Evolutionary conservation across 2,797 vertebrate genomes (phyloP), one percentile per base, ranked within the genome.

Genomic region (Myripristis murdjan): DNA sequence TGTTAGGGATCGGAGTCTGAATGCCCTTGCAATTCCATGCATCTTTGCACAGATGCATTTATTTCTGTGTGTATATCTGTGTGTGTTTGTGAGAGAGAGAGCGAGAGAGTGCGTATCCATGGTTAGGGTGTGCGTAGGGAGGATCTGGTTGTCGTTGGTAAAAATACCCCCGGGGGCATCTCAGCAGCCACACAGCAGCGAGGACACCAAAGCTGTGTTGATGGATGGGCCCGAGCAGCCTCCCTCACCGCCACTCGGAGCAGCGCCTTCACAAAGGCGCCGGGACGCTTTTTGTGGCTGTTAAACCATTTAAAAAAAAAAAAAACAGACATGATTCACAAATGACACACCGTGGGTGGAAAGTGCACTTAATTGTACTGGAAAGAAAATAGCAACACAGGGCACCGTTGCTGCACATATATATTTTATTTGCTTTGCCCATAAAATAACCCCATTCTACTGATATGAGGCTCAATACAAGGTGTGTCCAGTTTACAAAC

Each of bases 201-300:
- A 86, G 84, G 84, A 91, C 84, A 89, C 79, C 79, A 87, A 83
- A 87, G 87, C 87, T 87, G 79, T 76, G 81, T 24, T 87, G 83
- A 90, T 75, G 55, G 80, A 90, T 57, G 52, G 43, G 18, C 51
- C 64, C 16, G 43, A 81, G 69, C 73, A 77, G 61, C 56, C 63
- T 65, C 49, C 53, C 66, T 64, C 73, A 58, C 20, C 69, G 64
- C 35, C 49, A 15, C 54, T 49, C 12, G 33, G 5, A 1, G n/a
- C n/a, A n/a, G n/a, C n/a, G n/a, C n/a, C n/a, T n/a, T n/a, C n/a
- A n/a, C n/a, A n/a, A n/a, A n/a, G n/a, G n/a, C n/a, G n/a, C n/a
- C n/a, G n/a, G n/a, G n/a, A n/a, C n/a, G n/a, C n/a, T n/a, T n/a
- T n/a, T n/a, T n/a, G n/a, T n/a, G n/a, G n/a, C n/a, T n/a, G n/a